phyloP scores from a whole-genome alignment of 2,113 vertebrate genomes.

The Theristicus caerulescens region DNA sequence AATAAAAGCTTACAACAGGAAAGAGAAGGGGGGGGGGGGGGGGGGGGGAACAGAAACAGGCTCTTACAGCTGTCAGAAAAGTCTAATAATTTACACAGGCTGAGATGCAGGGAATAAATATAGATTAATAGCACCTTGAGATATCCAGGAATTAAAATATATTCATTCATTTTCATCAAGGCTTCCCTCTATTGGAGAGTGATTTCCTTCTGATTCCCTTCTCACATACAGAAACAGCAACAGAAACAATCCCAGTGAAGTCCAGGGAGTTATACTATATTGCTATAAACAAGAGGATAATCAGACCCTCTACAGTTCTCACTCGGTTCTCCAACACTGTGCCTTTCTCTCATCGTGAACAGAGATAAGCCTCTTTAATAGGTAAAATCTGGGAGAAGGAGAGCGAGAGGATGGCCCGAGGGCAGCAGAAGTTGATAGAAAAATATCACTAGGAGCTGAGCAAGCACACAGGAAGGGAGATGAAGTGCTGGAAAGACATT shows the following conservation, averaged over 20 bases:
- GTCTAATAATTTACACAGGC: neutral
- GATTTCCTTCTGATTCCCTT: neutral
- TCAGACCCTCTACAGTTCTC: neutral
- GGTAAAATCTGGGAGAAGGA: neutral
- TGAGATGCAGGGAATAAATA: neutral
- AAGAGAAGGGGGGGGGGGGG: neutral
- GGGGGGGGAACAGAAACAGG: neutral
- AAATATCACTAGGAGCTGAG: neutral
- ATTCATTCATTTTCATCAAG: neutral
- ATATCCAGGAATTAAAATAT: neutral
- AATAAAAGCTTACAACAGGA: neutral
- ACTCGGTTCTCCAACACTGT: neutral
- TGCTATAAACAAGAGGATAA: neutral
- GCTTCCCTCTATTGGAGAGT: neutral
- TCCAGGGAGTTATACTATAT: neutral
- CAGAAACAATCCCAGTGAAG: neutral
- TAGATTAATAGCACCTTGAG: neutral
- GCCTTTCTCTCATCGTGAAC: neutral
- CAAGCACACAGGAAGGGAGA: neutral
- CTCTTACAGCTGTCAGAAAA: neutral
- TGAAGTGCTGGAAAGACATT: neutral
- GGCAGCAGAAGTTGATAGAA: neutral
- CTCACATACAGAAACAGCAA: neutral
- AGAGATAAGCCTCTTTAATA: neutral
- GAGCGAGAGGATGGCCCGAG: neutral